phyloP scores from a whole-genome alignment of 2,797 vertebrate genomes.

The Bradypodion pumilum region DNA sequence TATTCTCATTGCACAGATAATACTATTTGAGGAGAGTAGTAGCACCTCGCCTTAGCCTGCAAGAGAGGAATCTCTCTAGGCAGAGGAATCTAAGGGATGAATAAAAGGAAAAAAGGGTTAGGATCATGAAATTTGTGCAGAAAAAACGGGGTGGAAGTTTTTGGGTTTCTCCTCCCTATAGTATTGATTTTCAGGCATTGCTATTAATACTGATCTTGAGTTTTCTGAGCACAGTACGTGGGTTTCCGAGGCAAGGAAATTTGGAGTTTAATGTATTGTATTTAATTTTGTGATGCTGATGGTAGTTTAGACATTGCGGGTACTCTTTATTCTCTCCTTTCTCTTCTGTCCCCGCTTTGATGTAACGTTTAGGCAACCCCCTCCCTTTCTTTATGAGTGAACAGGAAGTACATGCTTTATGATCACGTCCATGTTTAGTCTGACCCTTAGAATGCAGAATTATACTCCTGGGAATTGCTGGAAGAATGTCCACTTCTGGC shows the following conservation, averaged over 20 bases:
- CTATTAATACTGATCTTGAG: neutral
- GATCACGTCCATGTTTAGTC: neutral
- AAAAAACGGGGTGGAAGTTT: no score
- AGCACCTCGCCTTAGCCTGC: neutral
- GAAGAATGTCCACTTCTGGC: neutral
- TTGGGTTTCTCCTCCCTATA: no score
- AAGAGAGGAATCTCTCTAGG: neutral
- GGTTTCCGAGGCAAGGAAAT: neutral
- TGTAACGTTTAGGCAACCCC: neutral
- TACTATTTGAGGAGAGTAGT: neutral
- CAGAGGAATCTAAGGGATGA: neutral
- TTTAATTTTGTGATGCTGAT: neutral
- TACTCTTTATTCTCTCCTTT: neutral
- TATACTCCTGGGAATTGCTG: neutral
- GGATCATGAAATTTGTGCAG: no score
- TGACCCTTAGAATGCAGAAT: neutral
- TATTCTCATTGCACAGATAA: neutral
- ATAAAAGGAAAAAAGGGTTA: no score
- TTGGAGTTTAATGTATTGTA: neutral
- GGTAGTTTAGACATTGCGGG: neutral
- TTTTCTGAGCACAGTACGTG: neutral
- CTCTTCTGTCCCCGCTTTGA: neutral
- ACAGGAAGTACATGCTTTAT: neutral
- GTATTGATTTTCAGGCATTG: no score
- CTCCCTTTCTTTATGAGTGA: neutral